Conservation (phyloP, 2,797 vertebrate species). For the Falco biarmicus region DNA sequence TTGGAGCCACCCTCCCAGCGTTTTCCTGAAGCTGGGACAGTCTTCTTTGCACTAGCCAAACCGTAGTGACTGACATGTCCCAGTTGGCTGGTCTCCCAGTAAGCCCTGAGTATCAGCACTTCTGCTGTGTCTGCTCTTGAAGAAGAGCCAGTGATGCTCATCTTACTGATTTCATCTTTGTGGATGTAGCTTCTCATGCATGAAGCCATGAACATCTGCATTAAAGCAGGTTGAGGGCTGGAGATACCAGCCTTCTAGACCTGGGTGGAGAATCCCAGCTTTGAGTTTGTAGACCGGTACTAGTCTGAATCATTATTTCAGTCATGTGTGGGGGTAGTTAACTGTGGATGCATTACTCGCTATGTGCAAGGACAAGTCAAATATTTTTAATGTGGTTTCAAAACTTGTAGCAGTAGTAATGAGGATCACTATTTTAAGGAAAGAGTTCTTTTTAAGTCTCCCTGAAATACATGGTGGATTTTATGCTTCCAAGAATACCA, state of each 20-base stretch:
- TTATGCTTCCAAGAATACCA: background rate
- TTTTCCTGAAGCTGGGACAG: background rate
- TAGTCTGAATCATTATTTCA: background rate
- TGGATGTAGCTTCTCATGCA: background rate
- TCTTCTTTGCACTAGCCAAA: background rate
- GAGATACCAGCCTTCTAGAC: background rate
- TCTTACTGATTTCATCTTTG: background rate
- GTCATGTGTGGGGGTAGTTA: background rate
- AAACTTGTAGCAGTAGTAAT: background rate
- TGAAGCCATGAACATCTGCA: background rate
- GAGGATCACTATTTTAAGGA: constrained; percentile 37
- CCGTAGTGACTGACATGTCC: background rate
- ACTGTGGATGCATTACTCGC: background rate
- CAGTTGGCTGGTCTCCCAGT: background rate
- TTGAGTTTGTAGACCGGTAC: background rate
- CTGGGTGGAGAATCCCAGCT: background rate
- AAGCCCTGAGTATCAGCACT: background rate
- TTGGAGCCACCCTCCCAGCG: background rate
- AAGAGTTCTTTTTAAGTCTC: constrained; percentile 18
- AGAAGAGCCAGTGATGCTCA: background rate
- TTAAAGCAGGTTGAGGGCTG: background rate
- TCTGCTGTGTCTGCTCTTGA: background rate
- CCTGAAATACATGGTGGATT: background rate
- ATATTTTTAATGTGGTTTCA: constrained; percentile 57
- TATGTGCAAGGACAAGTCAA: background rate